These are phyloP conservation scores for Merops nubicus DNA, from an alignment of 2,113 vertebrate genomes.

Conservation along the genomic window DNA sequence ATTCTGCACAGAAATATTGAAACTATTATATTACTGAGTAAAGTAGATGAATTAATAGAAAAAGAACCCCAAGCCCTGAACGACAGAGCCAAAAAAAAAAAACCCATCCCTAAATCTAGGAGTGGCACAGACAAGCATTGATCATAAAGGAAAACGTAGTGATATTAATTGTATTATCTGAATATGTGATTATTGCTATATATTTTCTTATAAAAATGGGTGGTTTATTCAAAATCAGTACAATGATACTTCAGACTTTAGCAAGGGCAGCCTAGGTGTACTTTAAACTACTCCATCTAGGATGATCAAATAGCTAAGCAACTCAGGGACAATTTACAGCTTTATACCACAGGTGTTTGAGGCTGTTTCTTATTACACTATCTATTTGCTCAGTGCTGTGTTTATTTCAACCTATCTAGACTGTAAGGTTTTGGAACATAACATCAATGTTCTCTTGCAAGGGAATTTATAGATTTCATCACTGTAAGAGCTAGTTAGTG, in stretches of 20 bases:
- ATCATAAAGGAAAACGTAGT: not conserved
- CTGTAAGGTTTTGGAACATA: not conserved
- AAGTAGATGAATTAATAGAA: not conserved
- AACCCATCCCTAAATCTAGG: fast-evolving
- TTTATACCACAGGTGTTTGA: not conserved
- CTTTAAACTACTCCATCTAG: not conserved
- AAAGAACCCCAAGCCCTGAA: not conserved
- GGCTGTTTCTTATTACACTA: not conserved
- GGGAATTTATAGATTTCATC: not conserved
- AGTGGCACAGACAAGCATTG: not conserved
- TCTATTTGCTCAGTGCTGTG: not conserved
- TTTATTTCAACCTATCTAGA: not conserved
- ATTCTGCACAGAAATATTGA: not conserved
- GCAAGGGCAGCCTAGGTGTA: not conserved
- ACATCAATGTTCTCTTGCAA: not conserved
- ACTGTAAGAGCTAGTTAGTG: not conserved
- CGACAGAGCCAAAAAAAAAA: not conserved
- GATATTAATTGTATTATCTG: not conserved
- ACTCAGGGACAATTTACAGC: not conserved
- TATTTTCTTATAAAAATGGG: not conserved
- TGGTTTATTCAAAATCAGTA: not conserved
- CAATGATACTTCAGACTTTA: not conserved
- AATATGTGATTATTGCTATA: fast-evolving
- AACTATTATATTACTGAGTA: not conserved
- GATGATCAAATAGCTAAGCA: not conserved